Base-by-base conservation (phyloP, 2,113 vertebrate species). In the Noturus placidus region DNA sequence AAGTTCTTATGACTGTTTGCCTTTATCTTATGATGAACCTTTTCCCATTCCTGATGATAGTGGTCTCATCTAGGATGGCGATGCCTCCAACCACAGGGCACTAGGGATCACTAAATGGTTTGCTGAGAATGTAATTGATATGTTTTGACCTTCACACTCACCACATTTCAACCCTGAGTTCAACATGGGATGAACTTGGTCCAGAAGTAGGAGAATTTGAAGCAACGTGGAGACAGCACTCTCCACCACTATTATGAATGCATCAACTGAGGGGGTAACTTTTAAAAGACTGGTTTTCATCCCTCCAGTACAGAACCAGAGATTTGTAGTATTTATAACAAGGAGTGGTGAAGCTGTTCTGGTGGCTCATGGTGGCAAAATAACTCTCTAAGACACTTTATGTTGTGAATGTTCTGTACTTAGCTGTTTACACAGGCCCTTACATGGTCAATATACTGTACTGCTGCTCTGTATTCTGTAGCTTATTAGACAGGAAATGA, bases 401-500 rank as follows among this genome's bases (percentile, higher is more conserved):
- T 76, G 38, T 27, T 46, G 11, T 27, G 20, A 77, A 65, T 63
- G 8, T n/a, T 78, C 59, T 67, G 25, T 67, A 78, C 50, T 22
- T 83, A 56, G 17, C 22, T 83, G 67, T 83, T 61, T 83, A 61
- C 65, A 63, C 27, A 74, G n/a, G n/a, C 11, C 30, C 35, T 83
- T 77, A 67, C 56, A 83, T 63, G 56, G 57, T 74, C n/a, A 70
- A 50, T 52, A 25, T 70, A 56, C 70, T 35, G 35, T 87, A 70
- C 11, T 67, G 22, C 33, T 46, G 25, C 57, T 42, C 59, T 59
- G 78, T 59, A 83, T 20, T 42, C 25, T 82, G 61, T 85, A 82
- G 56, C 74, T 63, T 61, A 22, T 69, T 86, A 67, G 35, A 82
- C 84, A 89, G 89, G 90, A 91, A 89, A 89, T 65, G 86, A 67